A percentile compares a stretch with the other conserved stretches of the same genome.
phyloP scores from a whole-genome alignment of 2,888 invertebrate species.

The Drosophila nr. perissopoda region DNA sequence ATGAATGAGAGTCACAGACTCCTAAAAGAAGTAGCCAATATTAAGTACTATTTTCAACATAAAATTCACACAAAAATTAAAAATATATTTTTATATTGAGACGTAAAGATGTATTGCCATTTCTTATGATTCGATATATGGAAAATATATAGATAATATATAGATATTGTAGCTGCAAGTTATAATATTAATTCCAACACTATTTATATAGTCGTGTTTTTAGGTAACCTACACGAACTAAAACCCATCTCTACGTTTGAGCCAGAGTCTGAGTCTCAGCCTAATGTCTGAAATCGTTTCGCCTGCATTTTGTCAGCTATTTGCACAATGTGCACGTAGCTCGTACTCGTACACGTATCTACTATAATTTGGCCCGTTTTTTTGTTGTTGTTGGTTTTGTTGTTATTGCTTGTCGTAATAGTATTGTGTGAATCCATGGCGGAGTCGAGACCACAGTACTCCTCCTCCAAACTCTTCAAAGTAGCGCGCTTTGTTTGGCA shows the following conservation, averaged over 20 bases:
- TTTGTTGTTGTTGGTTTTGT: conserved; percentile 43
- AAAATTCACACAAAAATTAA: background rate
- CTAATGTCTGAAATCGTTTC: conserved; percentile 39
- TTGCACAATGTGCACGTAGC: conserved; percentile 73
- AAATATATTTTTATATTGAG: background rate
- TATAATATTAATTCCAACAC: background rate
- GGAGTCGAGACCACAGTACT: conserved; percentile 9
- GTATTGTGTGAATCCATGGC: conserved; percentile 60
- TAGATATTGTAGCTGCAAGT: background rate
- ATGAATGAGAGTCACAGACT: background rate
- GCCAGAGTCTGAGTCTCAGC: conserved; percentile 12
- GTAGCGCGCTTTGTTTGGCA: conserved; percentile 74
- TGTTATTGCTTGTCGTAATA: conserved; percentile 7
- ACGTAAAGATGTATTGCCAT: no score
- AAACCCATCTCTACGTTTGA: conserved; percentile 32
- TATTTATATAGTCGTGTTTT: background rate
- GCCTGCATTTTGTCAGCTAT: conserved; percentile 75
- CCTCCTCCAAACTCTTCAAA: conserved; percentile 15
- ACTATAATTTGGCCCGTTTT: conserved; percentile 68
- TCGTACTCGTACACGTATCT: conserved; percentile 48
- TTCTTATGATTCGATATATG: background rate
- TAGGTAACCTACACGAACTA: background rate
- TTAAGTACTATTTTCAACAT: background rate
- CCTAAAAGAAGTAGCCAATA: background rate
- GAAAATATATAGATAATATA: background rate